A percentile compares a stretch with the other conserved stretches of the same genome.
These are phyloP conservation scores for Chaetogeoica ovagalla DNA, from an alignment of 2,888 invertebrate genomes.

Conservation along the genomic window DNA sequence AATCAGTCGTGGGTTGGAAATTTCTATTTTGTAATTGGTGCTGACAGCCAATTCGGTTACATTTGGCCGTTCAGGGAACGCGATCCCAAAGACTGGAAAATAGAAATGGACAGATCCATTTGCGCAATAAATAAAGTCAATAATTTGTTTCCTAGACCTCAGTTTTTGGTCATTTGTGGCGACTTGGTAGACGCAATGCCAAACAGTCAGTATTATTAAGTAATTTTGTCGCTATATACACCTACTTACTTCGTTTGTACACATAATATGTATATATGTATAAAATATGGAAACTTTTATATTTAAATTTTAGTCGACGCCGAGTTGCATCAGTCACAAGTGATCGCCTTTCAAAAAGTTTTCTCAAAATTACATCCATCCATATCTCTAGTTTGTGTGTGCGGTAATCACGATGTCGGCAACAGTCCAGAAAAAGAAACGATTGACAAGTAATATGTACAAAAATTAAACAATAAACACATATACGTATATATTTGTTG, in stretches of 20 bases:
- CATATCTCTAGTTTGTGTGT: slow-evolving; percentile 62
- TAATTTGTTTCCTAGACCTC: slow-evolving; percentile 60
- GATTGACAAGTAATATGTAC: slow-evolving; percentile 57
- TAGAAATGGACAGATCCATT: slow-evolving; percentile 60
- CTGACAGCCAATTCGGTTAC: slow-evolving; percentile 63
- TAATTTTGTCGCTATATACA: not conserved
- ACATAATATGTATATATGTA: not conserved
- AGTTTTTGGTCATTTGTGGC: slow-evolving; percentile 62
- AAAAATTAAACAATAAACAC: not conserved
- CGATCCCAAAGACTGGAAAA: slow-evolving; percentile 59
- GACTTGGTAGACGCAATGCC: slow-evolving; percentile 63
- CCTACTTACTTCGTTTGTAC: too few relatives aligned
- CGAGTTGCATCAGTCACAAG: slow-evolving; percentile 59
- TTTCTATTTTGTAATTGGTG: slow-evolving; percentile 62
- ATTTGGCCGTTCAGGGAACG: slow-evolving; percentile 57
- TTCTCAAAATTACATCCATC: slow-evolving; percentile 59
- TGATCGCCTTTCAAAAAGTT: slow-evolving; percentile 59
- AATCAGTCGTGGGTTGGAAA: slow-evolving; percentile 59
- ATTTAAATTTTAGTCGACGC: slow-evolving; percentile 36
- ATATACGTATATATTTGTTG: too few relatives aligned
- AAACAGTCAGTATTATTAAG: not conserved
- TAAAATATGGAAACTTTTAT: not conserved
- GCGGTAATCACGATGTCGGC: slow-evolving; percentile 64
- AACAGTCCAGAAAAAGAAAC: slow-evolving; percentile 60
- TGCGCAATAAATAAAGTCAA: slow-evolving; percentile 60